These are phyloP conservation scores for Cuculus canorus DNA, from an alignment of 2,797 vertebrate genomes.

Conservation along the genomic window DNA sequence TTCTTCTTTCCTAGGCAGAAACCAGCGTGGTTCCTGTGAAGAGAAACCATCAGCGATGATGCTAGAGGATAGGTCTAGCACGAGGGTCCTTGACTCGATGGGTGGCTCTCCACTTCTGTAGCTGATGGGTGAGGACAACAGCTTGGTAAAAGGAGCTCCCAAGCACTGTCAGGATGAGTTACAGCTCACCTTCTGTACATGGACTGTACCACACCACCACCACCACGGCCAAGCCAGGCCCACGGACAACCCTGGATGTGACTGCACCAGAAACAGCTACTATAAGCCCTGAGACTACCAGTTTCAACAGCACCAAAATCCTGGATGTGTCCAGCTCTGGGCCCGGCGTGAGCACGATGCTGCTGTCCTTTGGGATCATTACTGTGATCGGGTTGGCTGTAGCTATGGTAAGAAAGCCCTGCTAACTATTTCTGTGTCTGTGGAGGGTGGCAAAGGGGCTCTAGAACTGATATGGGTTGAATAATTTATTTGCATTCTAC, in stretches of 20 bases:
- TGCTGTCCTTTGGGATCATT: constrained; percentile 94
- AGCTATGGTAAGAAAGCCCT: constrained; percentile 85
- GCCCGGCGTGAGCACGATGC: constrained; percentile 86
- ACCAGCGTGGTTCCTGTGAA: not conserved
- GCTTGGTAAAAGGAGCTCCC: not conserved
- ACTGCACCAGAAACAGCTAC: constrained; percentile 65
- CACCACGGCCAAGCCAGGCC: constrained; percentile 21
- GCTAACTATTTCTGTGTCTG: not conserved
- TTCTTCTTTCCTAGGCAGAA: constrained; percentile 26
- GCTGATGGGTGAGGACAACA: constrained; percentile 4
- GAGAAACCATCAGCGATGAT: not conserved
- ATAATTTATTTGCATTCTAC: not conserved
- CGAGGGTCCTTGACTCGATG: not conserved
- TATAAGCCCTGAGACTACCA: constrained; percentile 78
- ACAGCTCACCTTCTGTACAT: constrained; percentile 55
- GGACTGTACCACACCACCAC: constrained; percentile 54
- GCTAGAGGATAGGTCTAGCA: not conserved
- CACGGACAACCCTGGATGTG: constrained; percentile 57
- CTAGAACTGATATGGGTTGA: not conserved
- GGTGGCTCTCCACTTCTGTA: not conserved
- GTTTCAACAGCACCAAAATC: constrained; percentile 88
- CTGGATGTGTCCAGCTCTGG: constrained; percentile 78
- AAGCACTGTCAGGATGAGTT: constrained; percentile 66
- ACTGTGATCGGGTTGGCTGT: constrained; percentile 93
- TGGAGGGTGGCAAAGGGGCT: not conserved